Evolutionary conservation across 2,797 vertebrate genomes (phyloP), one percentile per base, ranked within the genome.

Genomic region (Octomys mimax): DNA sequence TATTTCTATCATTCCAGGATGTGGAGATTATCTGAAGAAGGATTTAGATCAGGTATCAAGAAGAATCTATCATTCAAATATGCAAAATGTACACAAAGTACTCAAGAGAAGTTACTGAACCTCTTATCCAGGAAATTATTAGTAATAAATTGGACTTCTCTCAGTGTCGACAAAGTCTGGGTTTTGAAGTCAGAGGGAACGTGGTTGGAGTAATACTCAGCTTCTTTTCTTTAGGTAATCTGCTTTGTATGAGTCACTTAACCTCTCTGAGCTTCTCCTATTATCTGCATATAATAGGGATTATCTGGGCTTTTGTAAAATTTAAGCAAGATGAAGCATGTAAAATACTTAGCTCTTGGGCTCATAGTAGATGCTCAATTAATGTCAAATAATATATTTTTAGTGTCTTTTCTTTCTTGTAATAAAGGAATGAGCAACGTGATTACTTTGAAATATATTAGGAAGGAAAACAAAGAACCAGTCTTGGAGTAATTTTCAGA

Each of bases 401-500:
- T 73, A 77, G 87, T 90, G 24, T 54, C 19, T 87, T 86, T 6
- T 75, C 26, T 16, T 57, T 21, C 24, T 12, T 22, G 2, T 57
- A 77, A 80, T 26, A 89, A 46, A 92, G 10, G 21, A 14, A 91
- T 92, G 3, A 8, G 39, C 2, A 49, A 79, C 75, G 28, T 83
- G 87, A 70, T 71, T 86, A 94, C 86, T 96, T 96, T 57, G 62
- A 96, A 95, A 96, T 81, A 16, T 36, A 46, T 39, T 14, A 66
- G 84, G 66, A 90, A 90, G 42, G 66, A 89, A 96, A 94, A 85
- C 18, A 92, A 80, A 57, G 52, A 93, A 68, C 39, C 52, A 85
- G 62, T 4, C 36, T 83, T 86, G 86, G 79, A 83, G 0, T 88
- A n/a, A 68, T 96, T 97, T 97, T 95, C 64, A 92, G 91, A 96